These are phyloP conservation scores for Bradypus variegatus DNA, from an alignment of 2,797 vertebrate species.

Conservation along the genomic window DNA sequence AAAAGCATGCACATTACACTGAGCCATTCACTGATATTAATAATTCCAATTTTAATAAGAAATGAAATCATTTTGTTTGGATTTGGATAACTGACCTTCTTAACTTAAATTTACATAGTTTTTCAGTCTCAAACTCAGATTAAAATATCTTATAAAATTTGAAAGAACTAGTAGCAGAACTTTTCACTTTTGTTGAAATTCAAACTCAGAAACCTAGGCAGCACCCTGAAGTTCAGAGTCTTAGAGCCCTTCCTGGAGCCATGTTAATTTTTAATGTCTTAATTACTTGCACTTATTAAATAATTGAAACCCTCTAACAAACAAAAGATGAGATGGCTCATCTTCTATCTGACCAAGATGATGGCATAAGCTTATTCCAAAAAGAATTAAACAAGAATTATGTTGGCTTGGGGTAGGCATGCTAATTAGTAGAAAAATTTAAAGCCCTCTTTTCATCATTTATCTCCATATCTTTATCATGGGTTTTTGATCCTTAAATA, in stretches of 20 bases:
- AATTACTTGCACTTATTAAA: constrained; percentile 75
- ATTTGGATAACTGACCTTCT: background rate
- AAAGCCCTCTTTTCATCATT: background rate
- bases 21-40: background rate
- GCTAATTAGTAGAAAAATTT: background rate
- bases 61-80: background rate
- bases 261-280: constrained; percentile 78
- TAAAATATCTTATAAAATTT: background rate
- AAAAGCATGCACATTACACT: background rate
- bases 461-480: background rate
- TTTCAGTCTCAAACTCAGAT: constrained; percentile 5
- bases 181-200: constrained; percentile 52
- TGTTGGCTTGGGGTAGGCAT: background rate
- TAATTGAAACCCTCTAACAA: constrained; percentile 72
- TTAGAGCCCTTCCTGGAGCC: constrained; percentile 52
- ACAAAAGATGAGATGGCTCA: constrained; percentile 68
- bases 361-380: constrained; percentile 14
- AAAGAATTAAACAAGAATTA: constrained; percentile 30
- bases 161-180: background rate
- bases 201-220: constrained; percentile 62
- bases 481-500: background rate
- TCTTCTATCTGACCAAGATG: constrained; percentile 45
- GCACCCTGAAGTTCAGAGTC: constrained; percentile 51
- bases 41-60: background rate
- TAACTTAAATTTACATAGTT: background rate